Evolutionary conservation across 2,113 vertebrate genomes (phyloP).

Genomic region (Eretmochelys imbricata): DNA sequence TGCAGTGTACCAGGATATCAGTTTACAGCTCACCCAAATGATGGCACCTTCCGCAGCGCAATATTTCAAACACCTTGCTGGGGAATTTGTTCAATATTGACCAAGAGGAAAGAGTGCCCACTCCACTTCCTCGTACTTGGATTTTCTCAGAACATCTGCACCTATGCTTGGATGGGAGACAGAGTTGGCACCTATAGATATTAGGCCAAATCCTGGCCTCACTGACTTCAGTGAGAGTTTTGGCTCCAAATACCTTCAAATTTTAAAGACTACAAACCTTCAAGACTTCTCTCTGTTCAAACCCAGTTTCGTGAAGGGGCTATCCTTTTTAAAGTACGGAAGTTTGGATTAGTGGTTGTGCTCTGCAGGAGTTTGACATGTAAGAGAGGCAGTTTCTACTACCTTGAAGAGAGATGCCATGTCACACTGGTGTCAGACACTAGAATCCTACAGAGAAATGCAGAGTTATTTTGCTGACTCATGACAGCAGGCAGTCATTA

Average conservation of each 20-base stretch:
- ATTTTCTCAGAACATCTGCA: not conserved
- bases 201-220: slow-evolving; percentile 37
- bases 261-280: not conserved
- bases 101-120: slow-evolving; percentile 15
- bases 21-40: slow-evolving; percentile 16
- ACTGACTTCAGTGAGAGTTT: slow-evolving; percentile 16
- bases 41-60: slow-evolving; percentile 45
- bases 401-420: not conserved
- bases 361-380: not conserved
- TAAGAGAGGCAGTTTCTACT: not conserved
- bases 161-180: too few relatives aligned
- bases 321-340: not conserved
- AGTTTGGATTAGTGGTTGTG: not conserved
- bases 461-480: not conserved
- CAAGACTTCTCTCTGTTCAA: not conserved
- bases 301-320: not conserved
- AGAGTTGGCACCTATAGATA: too few relatives aligned
- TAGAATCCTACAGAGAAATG: too few relatives aligned
- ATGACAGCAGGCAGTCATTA: not conserved
- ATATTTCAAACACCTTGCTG: slow-evolving; percentile 33
- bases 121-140: not conserved
- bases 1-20: not conserved
- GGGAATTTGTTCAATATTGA: not conserved
- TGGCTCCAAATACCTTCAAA: not conserved
- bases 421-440: not conserved